phyloP scores from a whole-genome alignment of 2,113 vertebrate genomes.

The Galeopterus variegatus region DNA sequence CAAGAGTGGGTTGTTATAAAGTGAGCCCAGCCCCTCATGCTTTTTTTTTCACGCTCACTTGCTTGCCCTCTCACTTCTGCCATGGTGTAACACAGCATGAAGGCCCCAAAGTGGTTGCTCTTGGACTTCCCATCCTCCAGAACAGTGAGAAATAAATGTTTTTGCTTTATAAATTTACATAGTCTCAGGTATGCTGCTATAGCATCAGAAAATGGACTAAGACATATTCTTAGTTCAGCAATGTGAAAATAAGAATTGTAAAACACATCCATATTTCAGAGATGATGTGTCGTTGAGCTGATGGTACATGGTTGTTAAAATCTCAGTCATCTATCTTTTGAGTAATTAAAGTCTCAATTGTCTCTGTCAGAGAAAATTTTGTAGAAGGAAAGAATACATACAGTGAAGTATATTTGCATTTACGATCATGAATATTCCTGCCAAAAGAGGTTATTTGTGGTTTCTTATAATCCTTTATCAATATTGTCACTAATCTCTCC shows the following conservation, averaged over 20 bases:
- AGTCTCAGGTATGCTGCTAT: no score
- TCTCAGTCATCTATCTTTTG: not conserved
- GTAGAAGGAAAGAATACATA: slow-evolving; percentile 23
- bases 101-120: no score
- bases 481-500: slow-evolving; percentile 18
- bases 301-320: slow-evolving; percentile 11
- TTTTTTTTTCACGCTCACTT: no score
- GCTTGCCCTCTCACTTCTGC: no score
- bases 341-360: not conserved
- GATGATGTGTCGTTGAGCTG: not conserved
- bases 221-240: not conserved
- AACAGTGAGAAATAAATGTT: no score
- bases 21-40: no score
- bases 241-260: not conserved
- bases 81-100: no score
- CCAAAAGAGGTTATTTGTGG: not conserved
- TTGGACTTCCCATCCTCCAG: no score
- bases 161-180: no score
- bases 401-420: not conserved
- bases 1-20: no score
- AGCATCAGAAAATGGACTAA: no score
- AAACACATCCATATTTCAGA: not conserved
- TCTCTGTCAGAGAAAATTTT: not conserved
- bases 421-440: slow-evolving; percentile 44
- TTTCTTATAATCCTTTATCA: slow-evolving; percentile 16